Evolutionary conservation across 2,797 vertebrate genomes (phyloP).

Genomic region (Danionella dracula): DNA sequence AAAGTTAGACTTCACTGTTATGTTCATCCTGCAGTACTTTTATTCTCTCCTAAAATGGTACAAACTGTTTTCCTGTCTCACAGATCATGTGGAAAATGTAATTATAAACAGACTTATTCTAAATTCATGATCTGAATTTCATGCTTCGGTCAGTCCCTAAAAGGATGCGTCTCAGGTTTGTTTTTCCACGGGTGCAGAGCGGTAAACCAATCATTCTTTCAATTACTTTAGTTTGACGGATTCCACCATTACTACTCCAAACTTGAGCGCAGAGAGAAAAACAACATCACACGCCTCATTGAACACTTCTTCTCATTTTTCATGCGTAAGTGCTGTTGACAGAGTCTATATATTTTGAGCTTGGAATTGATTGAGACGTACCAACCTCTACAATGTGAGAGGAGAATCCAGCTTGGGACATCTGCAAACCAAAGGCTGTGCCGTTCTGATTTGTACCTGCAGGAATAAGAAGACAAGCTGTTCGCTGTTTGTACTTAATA

Average conservation of each 20-base stretch:
- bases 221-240: constrained; percentile 9
- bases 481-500: too few relatives aligned
- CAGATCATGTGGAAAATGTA: not conserved
- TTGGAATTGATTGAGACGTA: not conserved
- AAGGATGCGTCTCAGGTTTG: constrained; percentile 2
- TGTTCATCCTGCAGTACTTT: too few relatives aligned
- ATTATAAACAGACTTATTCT: not conserved
- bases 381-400: constrained; percentile 89
- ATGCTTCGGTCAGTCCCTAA: not conserved
- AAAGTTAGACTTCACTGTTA: too few relatives aligned
- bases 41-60: too few relatives aligned
- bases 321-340: not conserved
- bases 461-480: not conserved
- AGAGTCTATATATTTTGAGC: constrained; percentile 8
- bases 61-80: too few relatives aligned
- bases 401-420: constrained; percentile 97
- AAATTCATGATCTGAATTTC: not conserved
- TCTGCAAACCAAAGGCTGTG: constrained; percentile 87
- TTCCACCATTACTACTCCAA: not conserved
- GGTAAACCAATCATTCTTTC: constrained; percentile 5
- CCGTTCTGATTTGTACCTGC: constrained; percentile 86
- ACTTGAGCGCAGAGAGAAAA: constrained; percentile 10
- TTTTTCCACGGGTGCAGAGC: not conserved
- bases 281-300: not conserved
- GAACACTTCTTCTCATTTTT: constrained; percentile 1